Conservation (phyloP, 2,888 invertebrate species). For the Synanthedon formicaeformis region DNA sequence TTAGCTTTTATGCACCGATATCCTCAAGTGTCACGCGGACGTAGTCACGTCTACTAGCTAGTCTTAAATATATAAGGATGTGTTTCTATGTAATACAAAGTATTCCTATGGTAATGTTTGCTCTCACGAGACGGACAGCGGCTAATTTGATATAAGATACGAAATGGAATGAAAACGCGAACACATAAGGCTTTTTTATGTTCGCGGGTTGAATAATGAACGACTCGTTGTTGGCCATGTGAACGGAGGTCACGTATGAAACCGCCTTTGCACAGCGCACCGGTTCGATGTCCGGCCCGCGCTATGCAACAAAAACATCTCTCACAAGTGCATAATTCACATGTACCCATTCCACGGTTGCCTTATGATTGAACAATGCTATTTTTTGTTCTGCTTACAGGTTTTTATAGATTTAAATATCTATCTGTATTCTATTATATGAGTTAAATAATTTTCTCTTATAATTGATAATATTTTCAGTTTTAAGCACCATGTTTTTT, state of each 20-base stretch:
- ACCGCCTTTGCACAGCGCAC: conserved; percentile 18
- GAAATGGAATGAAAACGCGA: conserved; percentile 29
- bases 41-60: too few species aligned
- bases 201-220: conserved; percentile 45
- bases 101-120: conserved; percentile 2
- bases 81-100: background rate
- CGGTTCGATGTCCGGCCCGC: conserved; percentile 35
- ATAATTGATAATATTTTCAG: too few species aligned
- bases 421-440: too few species aligned
- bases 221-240: conserved; percentile 30
- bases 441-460: too few species aligned
- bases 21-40: too few species aligned
- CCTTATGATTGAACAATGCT: too few species aligned
- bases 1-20: too few species aligned
- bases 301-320: background rate
- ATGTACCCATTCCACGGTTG: background rate
- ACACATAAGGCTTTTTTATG: conserved; percentile 28
- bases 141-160: conserved; percentile 24
- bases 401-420: too few species aligned
- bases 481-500: too few species aligned
- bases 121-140: conserved; percentile 10
- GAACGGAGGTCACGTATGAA: conserved; percentile 50
- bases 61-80: too few species aligned
- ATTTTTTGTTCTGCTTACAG: too few species aligned
- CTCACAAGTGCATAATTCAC: background rate